A percentile compares a stretch with the other conserved stretches of the same genome.
These are phyloP conservation scores for Drosophila orena DNA, from an alignment of 1,140 invertebrate species.

Conservation along the genomic window DNA sequence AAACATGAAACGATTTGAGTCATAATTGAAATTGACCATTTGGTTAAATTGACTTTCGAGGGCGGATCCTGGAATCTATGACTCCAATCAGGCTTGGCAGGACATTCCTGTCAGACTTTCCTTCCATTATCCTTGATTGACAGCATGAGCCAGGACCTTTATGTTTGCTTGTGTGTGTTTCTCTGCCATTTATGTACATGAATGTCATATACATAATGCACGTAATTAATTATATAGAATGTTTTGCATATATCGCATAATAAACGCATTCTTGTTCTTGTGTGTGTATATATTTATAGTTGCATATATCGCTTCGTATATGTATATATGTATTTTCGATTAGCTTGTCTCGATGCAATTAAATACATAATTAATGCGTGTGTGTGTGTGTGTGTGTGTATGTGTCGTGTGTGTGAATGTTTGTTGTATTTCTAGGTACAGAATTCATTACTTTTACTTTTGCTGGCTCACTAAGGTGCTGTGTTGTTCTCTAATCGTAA, in stretches of 20 bases:
- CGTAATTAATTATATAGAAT: constrained; percentile 58
- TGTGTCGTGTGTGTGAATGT: constrained; percentile 35
- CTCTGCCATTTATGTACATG: constrained; percentile 56
- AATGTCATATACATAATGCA: constrained; percentile 78
- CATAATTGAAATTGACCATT: constrained; percentile 67
- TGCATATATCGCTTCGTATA: constrained; percentile 49
- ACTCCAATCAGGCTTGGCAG: constrained; percentile 4
- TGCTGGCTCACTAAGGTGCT: constrained; percentile 74
- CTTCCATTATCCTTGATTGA: constrained; percentile 50
- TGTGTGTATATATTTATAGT: constrained; percentile 65
- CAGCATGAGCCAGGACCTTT: constrained; percentile 48
- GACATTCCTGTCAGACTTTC: constrained; percentile 4
- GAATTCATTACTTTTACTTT: constrained; percentile 46
- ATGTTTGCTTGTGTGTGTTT: constrained; percentile 28
- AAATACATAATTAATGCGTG: constrained; percentile 58
- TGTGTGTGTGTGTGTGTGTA: constrained; percentile 24
- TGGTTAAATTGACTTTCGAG: constrained; percentile 75
- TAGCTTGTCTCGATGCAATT: constrained; percentile 58
- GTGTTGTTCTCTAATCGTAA: constrained; percentile 58
- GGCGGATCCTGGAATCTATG: constrained; percentile 31
- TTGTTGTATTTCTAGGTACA: constrained; percentile 73
- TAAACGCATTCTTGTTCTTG: constrained; percentile 61
- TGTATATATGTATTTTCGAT: constrained; percentile 63
- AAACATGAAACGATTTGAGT: constrained; percentile 58
- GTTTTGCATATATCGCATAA: constrained; percentile 64